Base-by-base conservation (phyloP, 2,888 invertebrate species). In the Myopa testacea region DNA sequence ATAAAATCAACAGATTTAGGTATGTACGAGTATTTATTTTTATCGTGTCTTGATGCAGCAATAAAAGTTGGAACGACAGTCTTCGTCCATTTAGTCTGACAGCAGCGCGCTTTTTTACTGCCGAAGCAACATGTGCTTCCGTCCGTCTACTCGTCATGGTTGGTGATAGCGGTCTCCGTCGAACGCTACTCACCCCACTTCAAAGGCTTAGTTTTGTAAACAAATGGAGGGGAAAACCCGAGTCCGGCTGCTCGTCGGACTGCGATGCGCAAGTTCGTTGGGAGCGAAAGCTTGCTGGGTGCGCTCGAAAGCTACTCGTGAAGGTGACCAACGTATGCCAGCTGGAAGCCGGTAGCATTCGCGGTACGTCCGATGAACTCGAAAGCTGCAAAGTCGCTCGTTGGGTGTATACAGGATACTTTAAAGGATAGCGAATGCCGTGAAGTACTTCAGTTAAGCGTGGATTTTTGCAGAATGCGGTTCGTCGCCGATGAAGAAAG, bases 381-480 rank as follows among this genome's bases (percentile, higher is more conserved):
- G 55, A 37, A 37, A 70, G 55, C 52, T 55, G 52, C 34, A 26
- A 69, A 52, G 10, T 50, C 70, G 19, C 16, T 5, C 50, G 55
- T 10, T 58, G 55, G 40, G n/a, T 38, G 14, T 40, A 12, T 19
- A 37, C 34, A 55, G 75, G 67, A 75, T 58, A 40, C 45, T 75
- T 52, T 67, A 67, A 75, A 75, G 58, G 75, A 75, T 19, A n/a
- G 67, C 58, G 14, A 19, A 19, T 52, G 67, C 55, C 52, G 37
- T n/a, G 26, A 67, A 67, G 50, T 58, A 40, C 67, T 40, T 67
- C 55, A 75, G 75, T 75, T 75, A n/a, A 75, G 67, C 75, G 75
- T 75, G 67, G 55, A 68, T 12, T 75, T 52, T 68, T n/a, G 67
- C 26, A n/a, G 58, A 38, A 12, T 14, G 38, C 67, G n/a, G 55